Conservation (phyloP, 2,113 vertebrate species). For the Loxodonta africana region DNA sequence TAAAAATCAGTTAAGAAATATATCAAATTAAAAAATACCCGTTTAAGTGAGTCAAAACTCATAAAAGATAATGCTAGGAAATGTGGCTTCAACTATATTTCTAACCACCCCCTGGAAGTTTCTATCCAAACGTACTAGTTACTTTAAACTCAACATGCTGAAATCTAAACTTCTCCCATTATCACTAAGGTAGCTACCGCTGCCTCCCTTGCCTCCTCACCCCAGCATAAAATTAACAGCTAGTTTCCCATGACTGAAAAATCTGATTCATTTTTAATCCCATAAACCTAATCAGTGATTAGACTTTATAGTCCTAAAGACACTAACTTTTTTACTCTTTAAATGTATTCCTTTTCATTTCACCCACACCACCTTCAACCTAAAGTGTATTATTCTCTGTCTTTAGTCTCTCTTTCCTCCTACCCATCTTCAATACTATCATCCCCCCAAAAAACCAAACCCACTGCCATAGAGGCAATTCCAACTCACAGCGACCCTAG, state of each 20-base stretch:
- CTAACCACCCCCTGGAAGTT: background rate
- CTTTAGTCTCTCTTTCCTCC: background rate
- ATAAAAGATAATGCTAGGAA: slow-evolving; percentile 3
- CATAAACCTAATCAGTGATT: background rate
- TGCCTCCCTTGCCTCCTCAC: background rate
- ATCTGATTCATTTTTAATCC: background rate
- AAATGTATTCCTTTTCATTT: slow-evolving; percentile 6
- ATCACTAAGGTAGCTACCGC: background rate
- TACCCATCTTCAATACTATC: background rate
- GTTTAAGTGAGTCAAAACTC: slow-evolving; percentile 60
- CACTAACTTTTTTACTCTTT: background rate
- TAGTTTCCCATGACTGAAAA: slow-evolving; percentile 16
- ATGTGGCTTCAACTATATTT: background rate
- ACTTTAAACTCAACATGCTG: background rate
- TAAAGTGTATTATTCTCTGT: background rate
- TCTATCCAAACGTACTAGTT: slow-evolving; percentile 24
- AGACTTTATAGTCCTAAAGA: background rate
- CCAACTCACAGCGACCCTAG: too few relatives aligned
- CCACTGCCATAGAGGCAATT: too few relatives aligned
- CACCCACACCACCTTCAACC: background rate
- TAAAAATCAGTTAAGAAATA: slow-evolving; percentile 51
- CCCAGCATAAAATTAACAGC: background rate
- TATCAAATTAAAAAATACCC: slow-evolving; percentile 49
- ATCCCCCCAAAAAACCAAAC: background rate
- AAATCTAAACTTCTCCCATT: background rate